Evolutionary conservation across 2,888 invertebrate species (phyloP), one percentile per base, ranked within the genome.

Genomic region (Gastrophysa polygoni): DNA sequence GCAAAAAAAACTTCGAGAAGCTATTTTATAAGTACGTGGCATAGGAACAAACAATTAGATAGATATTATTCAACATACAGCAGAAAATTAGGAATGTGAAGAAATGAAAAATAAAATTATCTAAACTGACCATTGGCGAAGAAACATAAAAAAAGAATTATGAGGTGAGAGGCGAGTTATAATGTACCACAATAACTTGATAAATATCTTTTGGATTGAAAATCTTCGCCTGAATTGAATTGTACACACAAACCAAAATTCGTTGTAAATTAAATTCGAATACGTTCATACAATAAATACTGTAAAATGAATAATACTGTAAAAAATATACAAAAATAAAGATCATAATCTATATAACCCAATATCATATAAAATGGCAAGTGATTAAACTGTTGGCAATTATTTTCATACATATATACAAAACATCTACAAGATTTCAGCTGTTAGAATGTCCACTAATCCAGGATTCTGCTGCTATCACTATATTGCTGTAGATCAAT

Each of bases 371-470:
- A 67, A 70, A 74, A 74, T 73, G 75, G 75, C 74, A 75, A 75
- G 74, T 70, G 61, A 69, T 71, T 72, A 68, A 73, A 69, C 61
- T 68, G 70, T 74, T 69, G 73, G 72, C 74, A 73, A 74, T 68
- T 70, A 71, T 70, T 69, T 73, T 72, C 71, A 73, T 75, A 75
- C 74, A 75, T 76, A 76, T 77, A 73, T 77, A 71, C 75, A 76
- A 72, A 72, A 73, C 74, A 77, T 76, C 73, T 77, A 75, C 75
- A 73, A 59, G 47, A 55, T 14, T 46, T 48, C 24, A 24, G 46
- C 44, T 44, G 28, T 49, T 48, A 10, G 32, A 47, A 57, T 59
- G 43, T 43, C 52, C 57, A 57, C 49, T 47, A 57, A 43, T 32
- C 38, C 17, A 17, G 34, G 21, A 46, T 32, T 18, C 43, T 28